Conservation (phyloP, 2,797 vertebrate species). For the Oryzias sinensis region DNA sequence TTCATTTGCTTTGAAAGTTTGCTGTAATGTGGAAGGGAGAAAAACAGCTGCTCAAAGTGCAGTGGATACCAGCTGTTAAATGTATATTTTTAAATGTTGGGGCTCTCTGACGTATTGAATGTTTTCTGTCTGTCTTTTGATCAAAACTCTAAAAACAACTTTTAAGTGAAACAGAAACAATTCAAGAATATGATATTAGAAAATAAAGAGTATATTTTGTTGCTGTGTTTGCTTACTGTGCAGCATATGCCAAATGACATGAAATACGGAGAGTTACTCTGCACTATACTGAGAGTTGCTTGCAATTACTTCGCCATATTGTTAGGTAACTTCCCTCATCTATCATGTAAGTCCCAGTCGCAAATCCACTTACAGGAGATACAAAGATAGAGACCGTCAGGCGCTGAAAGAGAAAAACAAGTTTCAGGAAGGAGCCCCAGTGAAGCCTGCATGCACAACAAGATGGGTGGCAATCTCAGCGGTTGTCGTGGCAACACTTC, state of each 20-base stretch:
- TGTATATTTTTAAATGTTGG: no score
- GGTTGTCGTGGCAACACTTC: slow-evolving; percentile 40
- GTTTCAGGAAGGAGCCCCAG: slow-evolving; percentile 40
- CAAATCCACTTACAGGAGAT: slow-evolving; percentile 54
- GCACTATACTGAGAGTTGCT: no score
- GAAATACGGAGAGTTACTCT: no score
- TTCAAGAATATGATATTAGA: no score
- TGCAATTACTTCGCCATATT: no score
- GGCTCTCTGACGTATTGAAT: no score
- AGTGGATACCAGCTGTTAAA: slow-evolving; percentile 5
- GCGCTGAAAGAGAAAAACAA: slow-evolving; percentile 37
- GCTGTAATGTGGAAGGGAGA: slow-evolving; percentile 3
- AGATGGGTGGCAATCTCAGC: slow-evolving; percentile 33
- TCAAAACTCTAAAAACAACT: no score
- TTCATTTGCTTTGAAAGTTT: slow-evolving; percentile 19
- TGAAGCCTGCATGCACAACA: slow-evolving; percentile 13
- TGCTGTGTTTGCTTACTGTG: no score
- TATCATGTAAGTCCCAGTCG: slow-evolving; percentile 31
- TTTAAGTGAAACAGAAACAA: no score
- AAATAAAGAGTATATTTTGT: no score
- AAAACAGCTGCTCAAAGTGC: slow-evolving; percentile 22
- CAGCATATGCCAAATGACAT: no score
- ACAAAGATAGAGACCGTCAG: slow-evolving; percentile 37
- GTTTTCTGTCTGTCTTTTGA: no score
- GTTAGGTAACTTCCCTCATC: slow-evolving; percentile 12